These are phyloP conservation scores for Setophaga kirtlandii DNA, from an alignment of 2,113 vertebrate genomes.

Conservation along the genomic window DNA sequence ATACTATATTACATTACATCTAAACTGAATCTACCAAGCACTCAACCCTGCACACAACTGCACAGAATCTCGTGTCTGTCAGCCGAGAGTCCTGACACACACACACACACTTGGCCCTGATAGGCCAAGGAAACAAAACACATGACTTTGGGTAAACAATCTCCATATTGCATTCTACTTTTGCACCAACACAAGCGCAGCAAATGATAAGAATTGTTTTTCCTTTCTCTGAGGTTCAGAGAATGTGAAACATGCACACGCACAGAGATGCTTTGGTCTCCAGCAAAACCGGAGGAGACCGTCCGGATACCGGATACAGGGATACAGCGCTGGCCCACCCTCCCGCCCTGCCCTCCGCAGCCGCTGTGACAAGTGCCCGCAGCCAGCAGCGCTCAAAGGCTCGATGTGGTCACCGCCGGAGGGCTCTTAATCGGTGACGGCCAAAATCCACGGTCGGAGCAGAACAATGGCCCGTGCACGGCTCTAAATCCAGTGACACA, in stretches of 20 bases:
- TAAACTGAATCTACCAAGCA: too few species aligned
- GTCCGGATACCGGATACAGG: accelerated
- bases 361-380: accelerated
- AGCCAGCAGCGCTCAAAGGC: accelerated
- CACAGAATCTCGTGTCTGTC: too few species aligned
- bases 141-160: too few species aligned
- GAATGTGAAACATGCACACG: neutral
- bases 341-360: neutral
- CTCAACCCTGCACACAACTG: too few species aligned
- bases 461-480: neutral
- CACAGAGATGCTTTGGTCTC: neutral
- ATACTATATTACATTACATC: too few species aligned
- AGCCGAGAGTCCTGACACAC: accelerated
- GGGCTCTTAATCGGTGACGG: neutral
- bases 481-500: neutral
- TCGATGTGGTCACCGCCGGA: accelerated
- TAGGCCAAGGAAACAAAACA: too few species aligned
- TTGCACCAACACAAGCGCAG: too few species aligned
- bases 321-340: accelerated
- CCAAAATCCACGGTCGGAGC: neutral
- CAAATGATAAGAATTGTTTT: too few species aligned
- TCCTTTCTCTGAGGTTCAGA: too few species aligned
- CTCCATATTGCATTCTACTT: too few species aligned
- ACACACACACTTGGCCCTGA: too few species aligned
- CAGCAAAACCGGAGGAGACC: neutral